These are phyloP conservation scores for Passer domesticus DNA, from an alignment of 2,113 vertebrate species.

Conservation along the genomic window DNA sequence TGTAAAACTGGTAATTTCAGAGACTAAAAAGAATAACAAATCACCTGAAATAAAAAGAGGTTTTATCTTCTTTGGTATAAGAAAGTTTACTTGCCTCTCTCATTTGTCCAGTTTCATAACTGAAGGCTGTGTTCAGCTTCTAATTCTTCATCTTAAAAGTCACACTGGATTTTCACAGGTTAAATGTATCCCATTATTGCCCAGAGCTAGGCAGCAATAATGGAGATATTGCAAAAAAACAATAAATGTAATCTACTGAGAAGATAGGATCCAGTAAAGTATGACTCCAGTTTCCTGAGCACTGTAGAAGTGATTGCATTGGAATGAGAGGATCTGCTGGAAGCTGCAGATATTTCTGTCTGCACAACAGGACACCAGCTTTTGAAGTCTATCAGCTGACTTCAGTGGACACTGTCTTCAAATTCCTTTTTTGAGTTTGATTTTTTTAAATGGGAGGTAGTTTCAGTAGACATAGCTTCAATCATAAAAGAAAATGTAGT, in stretches of 20 bases:
- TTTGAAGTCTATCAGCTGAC: neutral
- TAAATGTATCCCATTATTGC: neutral
- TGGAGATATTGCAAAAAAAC: neutral
- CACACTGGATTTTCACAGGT: neutral
- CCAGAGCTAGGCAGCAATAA: neutral
- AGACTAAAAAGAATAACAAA: neutral
- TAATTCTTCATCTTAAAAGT: neutral
- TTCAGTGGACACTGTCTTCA: neutral
- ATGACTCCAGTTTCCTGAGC: neutral
- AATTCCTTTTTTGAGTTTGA: neutral
- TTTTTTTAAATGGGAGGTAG: neutral
- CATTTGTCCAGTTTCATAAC: neutral
- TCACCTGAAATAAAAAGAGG: neutral
- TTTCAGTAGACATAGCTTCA: neutral
- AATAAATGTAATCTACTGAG: neutral
- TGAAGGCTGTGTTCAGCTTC: neutral
- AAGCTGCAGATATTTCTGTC: neutral
- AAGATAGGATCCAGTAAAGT: neutral
- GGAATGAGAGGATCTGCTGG: neutral
- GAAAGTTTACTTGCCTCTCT: neutral
- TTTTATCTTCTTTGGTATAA: neutral
- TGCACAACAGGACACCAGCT: neutral
- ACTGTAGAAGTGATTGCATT: neutral
- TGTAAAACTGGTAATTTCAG: neutral
- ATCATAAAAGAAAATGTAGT: neutral